Base-by-base conservation (phyloP, 2,888 invertebrate species). In the Volucella zonaria region DNA sequence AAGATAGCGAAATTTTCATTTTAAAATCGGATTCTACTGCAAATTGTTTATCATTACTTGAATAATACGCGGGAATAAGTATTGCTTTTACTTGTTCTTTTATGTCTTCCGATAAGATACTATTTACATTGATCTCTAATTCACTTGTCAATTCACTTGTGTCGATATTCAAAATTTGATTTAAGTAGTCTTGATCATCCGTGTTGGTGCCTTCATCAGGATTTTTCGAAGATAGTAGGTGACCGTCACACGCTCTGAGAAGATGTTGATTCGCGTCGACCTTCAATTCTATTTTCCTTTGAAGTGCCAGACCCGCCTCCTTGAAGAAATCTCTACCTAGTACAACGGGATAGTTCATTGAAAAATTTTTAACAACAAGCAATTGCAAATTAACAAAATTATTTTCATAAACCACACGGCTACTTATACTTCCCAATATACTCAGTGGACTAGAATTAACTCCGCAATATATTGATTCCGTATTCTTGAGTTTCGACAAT, bases 1-100 rank as follows among this genome's bases (percentile, higher is more conserved):
- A 14, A 23, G 23, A 74, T 42, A 62, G 47, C 2, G n/a, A 8
- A 12, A 61, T 61, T 18, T 43, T 42, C 10, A 61, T 61, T 61
- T 61, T 14, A 12, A 61, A 61, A 58, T 61, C 59, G 10, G 18
- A 18, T 40, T 43, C 11, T 2, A 11, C 8, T 42, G 18, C 59
- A 15, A 42, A 8, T 10, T 61, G 15, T 8, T 42, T 43, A 15
- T 14, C 45, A 61, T 23, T 43, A 45, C 11, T 43, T 12, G 38
- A 14, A 10, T 56, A 15, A 6, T 18, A 58, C 12, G 14, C 12
- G 49, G 15, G n/a, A 8, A 14, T 15, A 49, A 14, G 3, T 11
- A 4, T 15, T 49, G 14, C n/a, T 14, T 4, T 49, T 14, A n/a
- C n/a, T 49, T 49, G 1, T 49, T 11, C 49, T 11, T 49, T 49